These are phyloP conservation scores for Osmerus eperlanus DNA, from an alignment of 2,113 vertebrate species.

Conservation along the genomic window DNA sequence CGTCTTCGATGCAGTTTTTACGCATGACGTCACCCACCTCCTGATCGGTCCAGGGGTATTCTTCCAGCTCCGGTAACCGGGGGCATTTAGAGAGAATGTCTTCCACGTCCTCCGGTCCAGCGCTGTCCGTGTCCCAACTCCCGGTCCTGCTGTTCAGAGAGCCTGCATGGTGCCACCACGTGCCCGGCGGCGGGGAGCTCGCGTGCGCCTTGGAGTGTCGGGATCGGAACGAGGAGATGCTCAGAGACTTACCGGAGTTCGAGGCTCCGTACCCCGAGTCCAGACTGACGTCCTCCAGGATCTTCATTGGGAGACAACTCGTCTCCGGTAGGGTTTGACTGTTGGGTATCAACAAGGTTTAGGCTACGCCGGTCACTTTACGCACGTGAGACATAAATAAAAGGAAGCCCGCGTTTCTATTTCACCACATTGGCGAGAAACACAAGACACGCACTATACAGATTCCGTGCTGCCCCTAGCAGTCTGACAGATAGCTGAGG, in stretches of 20 bases:
- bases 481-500: no score
- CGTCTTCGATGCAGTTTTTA: slow-evolving; percentile 59
- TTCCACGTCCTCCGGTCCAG: slow-evolving; percentile 85
- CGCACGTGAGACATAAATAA: background rate
- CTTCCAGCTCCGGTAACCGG: slow-evolving; percentile 87
- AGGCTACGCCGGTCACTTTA: background rate
- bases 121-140: slow-evolving; percentile 94
- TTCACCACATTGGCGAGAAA: background rate
- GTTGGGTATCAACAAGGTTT: background rate
- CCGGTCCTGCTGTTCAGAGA: slow-evolving; percentile 87
- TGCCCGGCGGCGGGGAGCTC: slow-evolving; percentile 73
- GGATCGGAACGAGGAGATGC: slow-evolving; percentile 85
- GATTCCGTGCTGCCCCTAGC: no score
- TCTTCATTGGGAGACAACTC: slow-evolving; percentile 77
- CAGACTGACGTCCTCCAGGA: slow-evolving; percentile 86
- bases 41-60: slow-evolving; percentile 87
- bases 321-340: slow-evolving; percentile 71
- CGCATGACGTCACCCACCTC: slow-evolving; percentile 79
- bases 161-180: slow-evolving; percentile 82
- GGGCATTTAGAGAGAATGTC: slow-evolving; percentile 85
- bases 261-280: slow-evolving; percentile 89
- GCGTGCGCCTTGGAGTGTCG: slow-evolving; percentile 73
- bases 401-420: background rate
- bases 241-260: slow-evolving; percentile 84
- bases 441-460: no score